Percentiles rank a stretch among this genome's conserved stretches.
phyloP scores from a whole-genome alignment of 2,797 vertebrate species.

The Steatocranus sp. region DNA sequence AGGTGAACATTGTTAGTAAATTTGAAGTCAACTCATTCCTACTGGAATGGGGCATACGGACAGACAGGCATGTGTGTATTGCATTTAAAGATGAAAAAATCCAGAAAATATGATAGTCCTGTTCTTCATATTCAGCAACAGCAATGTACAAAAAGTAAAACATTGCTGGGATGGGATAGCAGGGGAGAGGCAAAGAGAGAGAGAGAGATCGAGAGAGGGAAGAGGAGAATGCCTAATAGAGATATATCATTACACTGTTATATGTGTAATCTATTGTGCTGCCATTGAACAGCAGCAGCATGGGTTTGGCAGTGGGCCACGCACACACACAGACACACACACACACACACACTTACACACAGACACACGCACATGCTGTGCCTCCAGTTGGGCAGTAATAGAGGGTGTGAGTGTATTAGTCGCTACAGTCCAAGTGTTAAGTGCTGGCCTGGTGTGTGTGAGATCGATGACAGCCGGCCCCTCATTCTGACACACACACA shows the following conservation, averaged over 20 bases:
- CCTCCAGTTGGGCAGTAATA: slow-evolving; percentile 77
- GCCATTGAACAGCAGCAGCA: slow-evolving; percentile 59
- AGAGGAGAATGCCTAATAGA: slow-evolving; percentile 42
- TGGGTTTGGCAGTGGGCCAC: slow-evolving; percentile 52
- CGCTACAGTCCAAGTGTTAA: slow-evolving; percentile 79
- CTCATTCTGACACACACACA: slow-evolving; percentile 32
- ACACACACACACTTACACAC: background rate
- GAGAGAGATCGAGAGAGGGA: background rate
- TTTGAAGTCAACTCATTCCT: background rate
- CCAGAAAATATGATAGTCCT: background rate
- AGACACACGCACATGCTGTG: slow-evolving; percentile 54
- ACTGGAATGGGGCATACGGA: background rate
- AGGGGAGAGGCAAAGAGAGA: background rate
- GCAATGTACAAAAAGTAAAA: background rate
- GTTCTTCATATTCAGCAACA: background rate
- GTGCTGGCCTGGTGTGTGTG: slow-evolving; percentile 81
- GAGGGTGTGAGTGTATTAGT: slow-evolving; percentile 80
- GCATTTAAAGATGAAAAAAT: background rate
- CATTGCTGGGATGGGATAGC: background rate
- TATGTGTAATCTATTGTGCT: slow-evolving; percentile 65
- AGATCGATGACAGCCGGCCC: slow-evolving; percentile 76
- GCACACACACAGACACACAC: slow-evolving; percentile 11
- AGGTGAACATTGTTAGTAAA: background rate
- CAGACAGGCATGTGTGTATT: background rate
- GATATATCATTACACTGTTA: slow-evolving; percentile 68